Evolutionary conservation across 1,140 invertebrate genomes (phyloP).

Genomic region (Aporrectodea caliginosa): DNA sequence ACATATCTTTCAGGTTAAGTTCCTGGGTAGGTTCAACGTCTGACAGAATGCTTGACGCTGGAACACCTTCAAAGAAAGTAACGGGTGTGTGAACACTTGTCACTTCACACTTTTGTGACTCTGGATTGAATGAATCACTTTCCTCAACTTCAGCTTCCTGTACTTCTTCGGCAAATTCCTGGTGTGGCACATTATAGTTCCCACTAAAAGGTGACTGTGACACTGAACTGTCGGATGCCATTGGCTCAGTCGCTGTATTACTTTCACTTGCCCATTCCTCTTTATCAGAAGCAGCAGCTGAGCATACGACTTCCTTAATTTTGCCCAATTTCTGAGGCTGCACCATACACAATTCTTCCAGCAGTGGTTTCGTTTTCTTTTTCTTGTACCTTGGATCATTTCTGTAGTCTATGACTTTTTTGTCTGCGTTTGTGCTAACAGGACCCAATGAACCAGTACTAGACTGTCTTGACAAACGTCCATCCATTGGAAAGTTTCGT

Average conservation of each 20-base stretch:
- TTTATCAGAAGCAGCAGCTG: neutral
- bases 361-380: neutral
- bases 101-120: neutral
- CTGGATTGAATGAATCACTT: neutral
- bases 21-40: neutral
- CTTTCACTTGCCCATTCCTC: no score
- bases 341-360: neutral
- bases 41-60: neutral
- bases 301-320: neutral
- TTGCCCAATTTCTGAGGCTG: neutral
- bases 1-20: slow-evolving; percentile 23
- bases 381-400: slow-evolving; percentile 22
- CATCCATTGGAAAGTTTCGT: neutral
- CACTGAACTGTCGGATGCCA: neutral
- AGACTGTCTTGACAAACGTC: neutral
- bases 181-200: neutral
- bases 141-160: neutral
- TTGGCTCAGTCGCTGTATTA: neutral
- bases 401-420: slow-evolving; percentile 22
- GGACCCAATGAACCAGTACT: neutral
- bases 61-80: neutral
- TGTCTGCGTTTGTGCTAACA: neutral
- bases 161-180: neutral
- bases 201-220: neutral
- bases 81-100: neutral